Conservation (phyloP, 2,113 vertebrate species). For the Microcebus lehilahytsara region DNA sequence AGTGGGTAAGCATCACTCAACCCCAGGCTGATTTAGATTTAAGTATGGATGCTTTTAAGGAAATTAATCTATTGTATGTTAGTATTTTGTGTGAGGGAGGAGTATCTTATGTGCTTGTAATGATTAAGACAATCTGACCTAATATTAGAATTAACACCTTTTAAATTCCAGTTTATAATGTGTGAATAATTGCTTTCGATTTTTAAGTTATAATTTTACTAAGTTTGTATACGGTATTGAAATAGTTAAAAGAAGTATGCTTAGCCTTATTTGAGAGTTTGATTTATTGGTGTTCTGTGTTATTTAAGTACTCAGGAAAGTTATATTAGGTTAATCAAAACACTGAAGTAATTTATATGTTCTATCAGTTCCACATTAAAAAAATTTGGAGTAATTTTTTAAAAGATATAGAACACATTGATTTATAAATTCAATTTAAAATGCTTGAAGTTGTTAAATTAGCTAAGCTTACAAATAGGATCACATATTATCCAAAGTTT, state of each 20-base stretch:
- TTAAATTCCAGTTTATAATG: not conserved
- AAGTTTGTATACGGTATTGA: not conserved
- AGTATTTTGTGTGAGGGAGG: not conserved
- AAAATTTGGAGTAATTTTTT: not conserved
- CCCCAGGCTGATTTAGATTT: not conserved
- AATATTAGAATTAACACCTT: not conserved
- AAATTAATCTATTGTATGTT: not conserved
- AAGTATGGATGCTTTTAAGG: not conserved
- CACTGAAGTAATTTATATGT: not conserved
- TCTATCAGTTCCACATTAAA: too few species aligned
- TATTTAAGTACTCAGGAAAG: not conserved
- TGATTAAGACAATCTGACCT: not conserved
- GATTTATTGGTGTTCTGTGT: not conserved
- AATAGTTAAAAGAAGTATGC: not conserved
- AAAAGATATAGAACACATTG: not conserved
- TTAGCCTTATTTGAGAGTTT: not conserved
- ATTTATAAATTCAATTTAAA: constrained; percentile 44
- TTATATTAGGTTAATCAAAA: constrained; percentile 20
- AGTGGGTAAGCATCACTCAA: not conserved
- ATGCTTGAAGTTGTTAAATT: constrained; percentile 11
- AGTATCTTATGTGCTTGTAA: not conserved
- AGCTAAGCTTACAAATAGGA: constrained; percentile 25
- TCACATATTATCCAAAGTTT: constrained; percentile 15
- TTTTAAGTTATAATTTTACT: not conserved
- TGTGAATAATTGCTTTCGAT: constrained; percentile 22